These are phyloP conservation scores for Alexandromys fortis DNA, from an alignment of 2,113 vertebrate species.

Conservation along the genomic window DNA sequence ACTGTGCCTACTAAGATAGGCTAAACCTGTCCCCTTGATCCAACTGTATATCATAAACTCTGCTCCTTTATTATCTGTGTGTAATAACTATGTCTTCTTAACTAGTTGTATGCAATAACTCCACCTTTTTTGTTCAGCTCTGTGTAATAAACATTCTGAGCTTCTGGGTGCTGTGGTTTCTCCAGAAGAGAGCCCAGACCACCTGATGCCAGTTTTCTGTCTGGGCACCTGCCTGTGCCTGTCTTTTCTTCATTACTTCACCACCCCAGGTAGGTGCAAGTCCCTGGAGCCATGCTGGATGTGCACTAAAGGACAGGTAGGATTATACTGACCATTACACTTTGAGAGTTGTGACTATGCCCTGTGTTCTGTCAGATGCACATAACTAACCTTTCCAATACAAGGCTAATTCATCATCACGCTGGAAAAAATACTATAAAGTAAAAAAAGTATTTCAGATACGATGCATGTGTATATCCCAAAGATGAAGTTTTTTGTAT, in stretches of 20 bases:
- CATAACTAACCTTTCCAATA: neutral
- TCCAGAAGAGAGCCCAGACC: neutral
- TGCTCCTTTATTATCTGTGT: neutral
- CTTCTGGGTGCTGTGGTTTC: neutral
- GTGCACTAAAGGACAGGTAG: neutral
- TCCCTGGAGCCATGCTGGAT: neutral
- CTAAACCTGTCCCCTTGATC: neutral
- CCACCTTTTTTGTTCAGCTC: neutral
- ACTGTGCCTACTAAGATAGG: neutral
- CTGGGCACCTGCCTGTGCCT: neutral
- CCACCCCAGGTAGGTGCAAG: neutral
- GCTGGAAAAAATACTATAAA: neutral
- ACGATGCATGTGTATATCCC: neutral
- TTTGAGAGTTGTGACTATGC: neutral
- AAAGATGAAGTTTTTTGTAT: neutral
- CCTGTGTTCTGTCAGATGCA: neutral
- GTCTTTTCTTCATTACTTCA: neutral
- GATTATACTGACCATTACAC: neutral
- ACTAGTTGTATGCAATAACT: neutral
- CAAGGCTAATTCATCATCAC: neutral
- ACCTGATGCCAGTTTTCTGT: neutral
- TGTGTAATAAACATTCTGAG: neutral
- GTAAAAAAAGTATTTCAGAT: neutral
- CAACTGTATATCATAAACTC: neutral
- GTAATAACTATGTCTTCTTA: neutral